phyloP scores from a whole-genome alignment of 2,888 invertebrate genomes.

The Aelia acuminata region DNA sequence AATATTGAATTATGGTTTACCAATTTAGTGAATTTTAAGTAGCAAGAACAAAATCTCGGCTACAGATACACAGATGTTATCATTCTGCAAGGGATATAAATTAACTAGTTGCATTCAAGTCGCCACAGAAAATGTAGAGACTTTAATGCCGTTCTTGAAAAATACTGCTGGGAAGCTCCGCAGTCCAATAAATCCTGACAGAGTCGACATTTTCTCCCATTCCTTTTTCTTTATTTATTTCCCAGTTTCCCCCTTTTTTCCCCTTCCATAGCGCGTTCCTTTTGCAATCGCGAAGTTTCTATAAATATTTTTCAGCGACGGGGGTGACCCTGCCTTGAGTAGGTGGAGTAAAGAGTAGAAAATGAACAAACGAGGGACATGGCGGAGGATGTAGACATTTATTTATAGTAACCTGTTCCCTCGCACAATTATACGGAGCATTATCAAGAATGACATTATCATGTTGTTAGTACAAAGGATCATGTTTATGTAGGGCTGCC shows the following conservation, averaged over 20 bases:
- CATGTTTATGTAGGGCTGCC: conserved; percentile 53
- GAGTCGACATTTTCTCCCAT: conserved; percentile 37
- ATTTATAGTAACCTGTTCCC: conserved; percentile 54
- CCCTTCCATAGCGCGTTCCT: neutral
- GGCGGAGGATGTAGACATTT: conserved; percentile 52
- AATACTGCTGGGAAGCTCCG: conserved; percentile 37
- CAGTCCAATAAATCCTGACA: conserved; percentile 37
- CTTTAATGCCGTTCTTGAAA: conserved; percentile 37
- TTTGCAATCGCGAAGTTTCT: conserved; percentile 13
- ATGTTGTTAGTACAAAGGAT: conserved; percentile 50
- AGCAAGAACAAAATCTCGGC: neutral
- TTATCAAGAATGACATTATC: conserved; percentile 56
- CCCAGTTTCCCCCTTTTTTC: conserved; percentile 32
- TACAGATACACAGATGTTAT: neutral
- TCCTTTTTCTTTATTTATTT: conserved; percentile 42
- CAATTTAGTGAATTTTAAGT: neutral
- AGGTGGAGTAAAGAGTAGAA: conserved; percentile 41
- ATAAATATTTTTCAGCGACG: conserved; percentile 38
- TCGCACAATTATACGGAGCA: conserved; percentile 51
- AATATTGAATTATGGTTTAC: neutral
- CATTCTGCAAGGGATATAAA: neutral
- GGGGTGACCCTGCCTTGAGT: neutral
- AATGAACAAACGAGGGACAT: conserved; percentile 50
- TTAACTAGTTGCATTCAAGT: conserved; percentile 3
- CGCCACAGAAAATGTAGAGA: neutral